Conservation (phyloP, 2,113 vertebrate genomes). For the Psittacus erithacus region DNA sequence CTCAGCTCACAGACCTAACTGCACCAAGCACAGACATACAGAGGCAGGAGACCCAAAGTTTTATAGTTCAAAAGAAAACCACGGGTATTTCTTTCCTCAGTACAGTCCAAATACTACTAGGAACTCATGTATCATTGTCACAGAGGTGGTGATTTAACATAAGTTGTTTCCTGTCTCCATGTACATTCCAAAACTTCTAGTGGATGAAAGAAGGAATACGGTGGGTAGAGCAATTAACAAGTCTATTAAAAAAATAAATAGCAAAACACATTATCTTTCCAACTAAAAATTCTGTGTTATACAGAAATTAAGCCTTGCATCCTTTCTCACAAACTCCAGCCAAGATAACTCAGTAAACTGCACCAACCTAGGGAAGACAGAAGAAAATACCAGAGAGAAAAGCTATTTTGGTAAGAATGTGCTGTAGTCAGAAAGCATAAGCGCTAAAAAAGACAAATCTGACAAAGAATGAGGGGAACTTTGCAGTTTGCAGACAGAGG, state of each 20-base stretch:
- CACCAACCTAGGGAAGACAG: neutral
- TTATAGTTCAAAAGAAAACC: neutral
- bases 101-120: neutral
- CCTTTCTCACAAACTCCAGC: neutral
- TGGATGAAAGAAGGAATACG: neutral
- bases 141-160: rapidly evolving
- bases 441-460: neutral
- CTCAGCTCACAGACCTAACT: neutral
- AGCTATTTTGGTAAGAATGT: neutral
- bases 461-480: neutral
- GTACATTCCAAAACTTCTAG: neutral
- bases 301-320: neutral
- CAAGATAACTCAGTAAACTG: neutral
- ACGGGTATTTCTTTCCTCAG: neutral
- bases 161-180: neutral
- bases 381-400: neutral
- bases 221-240: neutral
- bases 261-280: neutral
- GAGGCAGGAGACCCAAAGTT: neutral
- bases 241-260: neutral
- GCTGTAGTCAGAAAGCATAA: neutral
- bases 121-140: neutral
- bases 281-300: neutral
- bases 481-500: neutral
- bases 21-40: neutral